These are phyloP conservation scores for Borostomias antarcticus DNA, from an alignment of 2,797 vertebrate genomes.

Conservation along the genomic window DNA sequence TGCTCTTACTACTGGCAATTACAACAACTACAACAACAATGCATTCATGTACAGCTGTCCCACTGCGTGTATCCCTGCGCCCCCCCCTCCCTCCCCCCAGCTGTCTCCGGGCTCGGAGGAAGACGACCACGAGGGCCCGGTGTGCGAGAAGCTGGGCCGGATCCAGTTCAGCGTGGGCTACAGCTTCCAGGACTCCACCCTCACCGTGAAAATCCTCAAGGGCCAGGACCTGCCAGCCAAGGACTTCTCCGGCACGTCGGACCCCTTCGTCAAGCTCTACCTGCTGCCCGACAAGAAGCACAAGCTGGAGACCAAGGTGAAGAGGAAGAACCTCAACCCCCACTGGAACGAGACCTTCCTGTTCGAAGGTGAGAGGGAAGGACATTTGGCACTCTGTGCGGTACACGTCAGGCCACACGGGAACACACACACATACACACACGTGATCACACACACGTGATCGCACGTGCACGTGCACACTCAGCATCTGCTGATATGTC, in stretches of 20 bases:
- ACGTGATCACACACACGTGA: too few relatives aligned
- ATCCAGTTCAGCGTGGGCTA: conserved; percentile 95
- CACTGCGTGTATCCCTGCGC: too few relatives aligned
- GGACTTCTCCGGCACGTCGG: conserved; percentile 97
- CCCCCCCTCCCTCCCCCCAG: too few relatives aligned
- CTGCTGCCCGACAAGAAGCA: conserved; percentile 98
- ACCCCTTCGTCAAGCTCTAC: conserved; percentile 98
- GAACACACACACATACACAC: too few relatives aligned
- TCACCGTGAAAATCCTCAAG: conserved; percentile 97
- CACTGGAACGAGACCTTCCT: conserved; percentile 99
- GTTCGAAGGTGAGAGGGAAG: conserved; percentile 89
- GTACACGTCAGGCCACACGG: too few relatives aligned
- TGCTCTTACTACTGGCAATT: too few relatives aligned
- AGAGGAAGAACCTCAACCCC: conserved; percentile 97
- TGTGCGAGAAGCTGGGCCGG: conserved; percentile 90
- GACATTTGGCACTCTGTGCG: too few relatives aligned
- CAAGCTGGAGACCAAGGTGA: conserved; percentile 99
- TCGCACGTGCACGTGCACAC: too few relatives aligned
- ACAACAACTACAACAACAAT: too few relatives aligned
- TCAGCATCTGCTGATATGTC: too few relatives aligned
- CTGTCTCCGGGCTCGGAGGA: conserved; percentile 97
- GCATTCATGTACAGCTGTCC: too few relatives aligned
- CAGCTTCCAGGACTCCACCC: conserved; percentile 97
- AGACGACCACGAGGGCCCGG: conserved; percentile 88
- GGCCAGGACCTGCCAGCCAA: conserved; percentile 96